Evolutionary conservation across 2,113 vertebrate genomes (phyloP), one percentile per base, ranked within the genome.

Genomic region (Balaeniceps rex): DNA sequence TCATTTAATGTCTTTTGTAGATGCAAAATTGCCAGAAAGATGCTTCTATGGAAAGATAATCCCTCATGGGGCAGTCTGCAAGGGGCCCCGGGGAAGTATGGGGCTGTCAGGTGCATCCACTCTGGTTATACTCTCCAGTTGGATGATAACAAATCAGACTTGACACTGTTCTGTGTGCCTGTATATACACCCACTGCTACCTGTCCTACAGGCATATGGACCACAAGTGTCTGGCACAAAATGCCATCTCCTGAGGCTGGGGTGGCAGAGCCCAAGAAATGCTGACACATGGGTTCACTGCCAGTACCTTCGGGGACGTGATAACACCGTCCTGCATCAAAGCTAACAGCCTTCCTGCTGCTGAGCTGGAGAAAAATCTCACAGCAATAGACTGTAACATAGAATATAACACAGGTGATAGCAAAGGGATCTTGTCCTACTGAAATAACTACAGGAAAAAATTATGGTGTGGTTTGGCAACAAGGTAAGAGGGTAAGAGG

Each of bases 341-440:
- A 46, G 42, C 6, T 14, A 21, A 24, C 10, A 52, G 52, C 55
- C 51, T 42, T 36, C 36, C 60, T 17, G 16, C 7, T 42, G 76
- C 68, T 33, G 44, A 64, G 75, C 36, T 12, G 33, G 28, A 75
- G 55, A 34, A 49, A 58, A 46, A 26, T 6, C 76, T 46, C 60
- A 34, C 40, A 63, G 76, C 80, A 52, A 49, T 1, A 31, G 29
- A 38, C 33, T 2, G 10, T 4, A 77, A 40, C 60, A 18, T 3
- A 19, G 21, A 52, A 15, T 2, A 3, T 5, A 81, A 40, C 13
- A 24, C 9, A 8, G 42, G 58, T 22, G 31, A 23, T 0, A 2
- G 76, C 60, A 46, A 69, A 49, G 52, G 40, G 5, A 61, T 36
- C 81, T 18, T 19, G 24, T 36, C 66, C 85, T n/a, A 15, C 63